A percentile compares a stretch with the other conserved stretches of the same genome.
phyloP scores from a whole-genome alignment of 2,888 invertebrate species.

The Geophilus truncorum region DNA sequence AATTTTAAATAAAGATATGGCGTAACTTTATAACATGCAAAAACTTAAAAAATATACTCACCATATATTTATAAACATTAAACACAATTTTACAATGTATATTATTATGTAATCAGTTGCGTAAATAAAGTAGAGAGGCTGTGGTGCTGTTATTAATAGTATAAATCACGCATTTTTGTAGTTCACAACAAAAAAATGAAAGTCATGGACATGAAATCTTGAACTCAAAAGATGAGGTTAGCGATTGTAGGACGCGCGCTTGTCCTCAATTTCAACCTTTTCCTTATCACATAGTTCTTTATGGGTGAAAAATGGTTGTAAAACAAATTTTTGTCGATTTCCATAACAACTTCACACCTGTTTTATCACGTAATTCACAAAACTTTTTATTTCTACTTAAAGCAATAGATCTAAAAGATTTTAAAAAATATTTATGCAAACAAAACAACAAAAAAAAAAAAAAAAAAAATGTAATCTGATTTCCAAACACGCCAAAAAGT shows the following conservation, averaged over 20 bases:
- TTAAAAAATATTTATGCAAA: too few relatives aligned
- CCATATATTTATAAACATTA: background rate
- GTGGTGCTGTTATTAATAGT: background rate
- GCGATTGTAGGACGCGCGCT: slow-evolving; percentile 10
- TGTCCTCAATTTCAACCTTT: slow-evolving; percentile 9
- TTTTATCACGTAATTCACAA: too few relatives aligned
- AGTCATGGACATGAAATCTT: slow-evolving; percentile 25
- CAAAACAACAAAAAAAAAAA: background rate
- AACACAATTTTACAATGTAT: background rate
- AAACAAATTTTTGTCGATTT: too few relatives aligned
- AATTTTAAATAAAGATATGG: background rate
- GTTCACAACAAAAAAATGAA: background rate
- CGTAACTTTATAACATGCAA: background rate
- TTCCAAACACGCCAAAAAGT: background rate
- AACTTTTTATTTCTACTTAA: too few relatives aligned
- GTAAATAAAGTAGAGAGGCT: too few relatives aligned
- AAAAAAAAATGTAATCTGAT: background rate
- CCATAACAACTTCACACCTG: too few relatives aligned
- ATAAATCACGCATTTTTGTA: background rate
- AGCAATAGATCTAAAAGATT: too few relatives aligned
- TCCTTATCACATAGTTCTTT: background rate
- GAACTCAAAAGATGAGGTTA: slow-evolving; percentile 25
- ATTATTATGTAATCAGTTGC: background rate
- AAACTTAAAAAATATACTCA: background rate
- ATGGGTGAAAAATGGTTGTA: background rate